Evolutionary conservation across 2,888 invertebrate genomes (phyloP), one percentile per base, ranked within the genome.

Genomic region (Dynastes hyllus): DNA sequence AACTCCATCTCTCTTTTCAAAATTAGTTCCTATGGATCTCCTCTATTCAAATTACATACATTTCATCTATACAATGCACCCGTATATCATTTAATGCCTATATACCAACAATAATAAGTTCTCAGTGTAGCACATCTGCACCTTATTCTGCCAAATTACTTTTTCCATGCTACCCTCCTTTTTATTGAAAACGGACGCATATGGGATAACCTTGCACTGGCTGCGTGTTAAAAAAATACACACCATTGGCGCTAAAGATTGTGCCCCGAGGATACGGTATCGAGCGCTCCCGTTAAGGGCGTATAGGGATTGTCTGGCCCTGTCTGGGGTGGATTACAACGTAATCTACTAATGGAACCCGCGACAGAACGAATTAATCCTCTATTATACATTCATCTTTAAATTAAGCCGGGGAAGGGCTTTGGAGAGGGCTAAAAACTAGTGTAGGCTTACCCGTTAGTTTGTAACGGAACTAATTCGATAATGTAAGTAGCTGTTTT

Each of bases 301-400:
- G 70, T 32, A 32, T 32, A 9, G 73, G 16, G 45, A 2, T n/a
- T 9, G 45, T 61, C 11, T 45, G 45, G 45, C 45, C 11, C 11
- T 45, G 45, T 9, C 40, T 63, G 73, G 73, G 73, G 73, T 75
- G 73, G 61, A 75, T 75, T 75, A 75, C 61, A 63, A 61, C 61
- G 73, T 75, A 75, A 75, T 75, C 73, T 75, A 75, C 73, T 75
- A 75, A 75, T 75, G 73, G 73, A 75, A 63, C 73, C 73, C 61
- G 73, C 73, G 73, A 75, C 45, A 63, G 73, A 13, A 75, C 61
- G 73, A 61, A 75, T 75, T 75, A 75, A 75, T 75, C 61, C 73
- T 61, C 73, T 75, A 75, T 75, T 75, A 75, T 75, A 61, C 73
- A 75, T 75, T 75, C 73, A 75, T 75, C 73, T 75, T 75, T 61